phyloP scores from a whole-genome alignment of 2,113 vertebrate genomes.

The Vidua macroura region DNA sequence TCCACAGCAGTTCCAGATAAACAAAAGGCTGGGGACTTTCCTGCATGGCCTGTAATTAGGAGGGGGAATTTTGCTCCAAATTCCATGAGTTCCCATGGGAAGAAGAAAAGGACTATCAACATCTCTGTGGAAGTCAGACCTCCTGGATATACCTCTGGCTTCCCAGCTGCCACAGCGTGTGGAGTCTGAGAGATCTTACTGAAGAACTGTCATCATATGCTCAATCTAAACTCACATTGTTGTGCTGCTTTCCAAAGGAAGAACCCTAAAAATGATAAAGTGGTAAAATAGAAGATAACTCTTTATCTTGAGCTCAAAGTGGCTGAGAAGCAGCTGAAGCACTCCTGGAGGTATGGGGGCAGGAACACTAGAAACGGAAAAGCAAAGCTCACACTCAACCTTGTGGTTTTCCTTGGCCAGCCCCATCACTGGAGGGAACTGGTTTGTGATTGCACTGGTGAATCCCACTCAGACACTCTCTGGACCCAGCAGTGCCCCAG shows the following conservation, averaged over 20 bases:
- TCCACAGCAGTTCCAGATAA: neutral
- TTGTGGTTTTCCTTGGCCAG: neutral
- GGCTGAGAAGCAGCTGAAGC: neutral
- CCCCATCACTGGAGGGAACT: neutral
- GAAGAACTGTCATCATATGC: neutral
- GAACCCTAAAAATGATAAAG: neutral
- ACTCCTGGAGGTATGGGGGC: neutral
- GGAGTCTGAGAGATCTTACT: neutral
- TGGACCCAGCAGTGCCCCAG: neutral
- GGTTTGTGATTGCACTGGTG: neutral
- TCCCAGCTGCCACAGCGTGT: accelerated
- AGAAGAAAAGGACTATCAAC: neutral
- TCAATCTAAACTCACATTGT: neutral
- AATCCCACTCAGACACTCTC: neutral
- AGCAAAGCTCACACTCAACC: neutral
- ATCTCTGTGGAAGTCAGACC: neutral
- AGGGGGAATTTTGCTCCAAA: neutral
- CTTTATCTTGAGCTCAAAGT: neutral
- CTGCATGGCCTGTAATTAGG: accelerated
- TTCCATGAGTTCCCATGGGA: neutral
- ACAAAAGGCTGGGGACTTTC: neutral
- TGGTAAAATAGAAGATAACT: neutral
- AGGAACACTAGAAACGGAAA: neutral
- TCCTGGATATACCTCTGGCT: neutral
- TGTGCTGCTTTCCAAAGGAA: neutral